Base-by-base conservation (phyloP, 1,140 invertebrate species). In the Latrodectus geometricus region DNA sequence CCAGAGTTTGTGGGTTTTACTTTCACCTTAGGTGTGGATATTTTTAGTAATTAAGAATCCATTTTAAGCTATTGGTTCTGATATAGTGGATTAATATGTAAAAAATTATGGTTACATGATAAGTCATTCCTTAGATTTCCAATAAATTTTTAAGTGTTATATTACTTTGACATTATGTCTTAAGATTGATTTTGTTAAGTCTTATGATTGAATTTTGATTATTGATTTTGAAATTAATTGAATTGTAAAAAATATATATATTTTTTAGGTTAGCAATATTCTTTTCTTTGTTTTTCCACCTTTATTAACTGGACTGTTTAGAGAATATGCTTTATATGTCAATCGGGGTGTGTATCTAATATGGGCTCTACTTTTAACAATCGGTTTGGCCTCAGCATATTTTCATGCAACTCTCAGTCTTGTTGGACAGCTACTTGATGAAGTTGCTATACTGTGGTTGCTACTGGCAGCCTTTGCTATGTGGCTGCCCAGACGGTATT, bases 351-450 rank as follows among this genome's bases (percentile, higher is more conserved):
- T 96, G 88, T 94, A 96, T 91, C 88, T 96, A 8, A 92, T 96
- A 23, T 96, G 95, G 95, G 91, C 94, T 9, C 91, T 96, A 79
- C 89, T 96, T 56, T 94, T 96, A 91, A 92, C 95, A 66, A 94
- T 96, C 73, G 95, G 95, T n/a, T 89, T 95, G 0, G 94, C 94
- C 84, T 96, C 95, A 21, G 95, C 95, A 76, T 96, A 96, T 90
- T 96, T 96, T 90, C 95, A 96, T 92, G 95, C 95, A 48, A 96
- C 95, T 5, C 91, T 96, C 7, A 95, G 95, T 89, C 92, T 96
- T 88, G 93, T 96, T 88, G 95, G 94, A 65, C 95, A 96, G 91
- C 90, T 96, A 8, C 90, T 96, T 50, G 95, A 96, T 91, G 95
- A 96, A 90, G 90, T 96, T 65, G 94, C 95, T 68, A 96, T 96